Evolutionary conservation across 2,888 invertebrate species (phyloP).

Genomic region (Tiliacea aurago): DNA sequence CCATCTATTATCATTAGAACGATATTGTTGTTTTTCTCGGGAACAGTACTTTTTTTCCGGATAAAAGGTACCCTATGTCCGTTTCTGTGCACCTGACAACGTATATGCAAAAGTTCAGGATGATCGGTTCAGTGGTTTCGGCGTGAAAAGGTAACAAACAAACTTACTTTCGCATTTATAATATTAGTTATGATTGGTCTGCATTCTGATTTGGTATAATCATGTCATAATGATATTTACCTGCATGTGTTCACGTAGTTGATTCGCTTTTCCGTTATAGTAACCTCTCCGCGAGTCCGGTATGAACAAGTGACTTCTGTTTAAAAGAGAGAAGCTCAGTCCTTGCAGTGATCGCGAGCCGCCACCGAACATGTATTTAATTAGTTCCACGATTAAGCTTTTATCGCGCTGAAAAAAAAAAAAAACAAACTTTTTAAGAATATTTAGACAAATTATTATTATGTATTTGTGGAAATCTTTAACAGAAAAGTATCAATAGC

Average conservation of each 20-base stretch:
- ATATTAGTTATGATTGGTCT: too few species aligned
- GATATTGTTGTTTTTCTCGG: too few species aligned
- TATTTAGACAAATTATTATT: not conserved
- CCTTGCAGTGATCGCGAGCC: conserved; percentile 86
- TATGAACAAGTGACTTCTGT: conserved; percentile 82
- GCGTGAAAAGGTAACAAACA: too few species aligned
- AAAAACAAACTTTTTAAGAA: not conserved
- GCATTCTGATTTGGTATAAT: too few species aligned
- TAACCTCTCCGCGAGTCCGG: conserved; percentile 69
- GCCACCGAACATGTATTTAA: conserved; percentile 75
- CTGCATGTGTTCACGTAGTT: conserved; percentile 80
- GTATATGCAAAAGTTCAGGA: too few species aligned
- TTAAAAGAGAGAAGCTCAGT: conserved; percentile 85
- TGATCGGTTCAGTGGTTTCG: too few species aligned
- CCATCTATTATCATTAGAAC: too few species aligned
- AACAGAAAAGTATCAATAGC: not conserved
- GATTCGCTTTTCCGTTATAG: conserved; percentile 75
- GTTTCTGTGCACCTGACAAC: too few species aligned
- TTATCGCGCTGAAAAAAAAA: conserved; percentile 75
- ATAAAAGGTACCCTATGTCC: too few species aligned
- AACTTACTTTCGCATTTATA: too few species aligned
- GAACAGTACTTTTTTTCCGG: too few species aligned
- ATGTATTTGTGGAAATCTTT: conserved; percentile 3
- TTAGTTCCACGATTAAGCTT: conserved; percentile 78
- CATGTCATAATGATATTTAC: conserved; percentile 68